Evolutionary conservation across 2,797 vertebrate genomes (phyloP).

Genomic region (Gadopsis bispinosus): DNA sequence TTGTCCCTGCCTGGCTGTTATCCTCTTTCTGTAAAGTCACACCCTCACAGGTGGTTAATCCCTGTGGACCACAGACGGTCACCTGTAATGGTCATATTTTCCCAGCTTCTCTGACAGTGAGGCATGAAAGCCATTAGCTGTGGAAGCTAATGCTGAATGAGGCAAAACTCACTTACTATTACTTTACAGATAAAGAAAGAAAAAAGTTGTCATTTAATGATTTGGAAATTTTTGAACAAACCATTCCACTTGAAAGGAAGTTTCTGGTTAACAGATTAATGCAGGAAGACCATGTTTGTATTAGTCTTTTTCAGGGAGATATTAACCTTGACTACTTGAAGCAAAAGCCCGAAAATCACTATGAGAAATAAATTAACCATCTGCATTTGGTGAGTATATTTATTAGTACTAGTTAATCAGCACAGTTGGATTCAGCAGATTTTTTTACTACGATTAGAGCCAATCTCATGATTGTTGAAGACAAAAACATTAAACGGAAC

Average conservation of each 20-base stretch:
- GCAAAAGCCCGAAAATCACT: neutral
- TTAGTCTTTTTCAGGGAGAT: neutral
- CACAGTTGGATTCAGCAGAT: neutral
- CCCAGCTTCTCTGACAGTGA: constrained; percentile 64
- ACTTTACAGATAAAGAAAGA: neutral
- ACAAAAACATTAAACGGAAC: constrained; percentile 11
- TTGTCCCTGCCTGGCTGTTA: constrained; percentile 59
- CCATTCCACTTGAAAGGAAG: neutral
- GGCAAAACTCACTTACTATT: constrained; percentile 31
- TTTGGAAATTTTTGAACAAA: neutral
- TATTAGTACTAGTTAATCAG: constrained; percentile 4
- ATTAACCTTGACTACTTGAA: constrained; percentile 7
- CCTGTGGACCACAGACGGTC: constrained; percentile 57
- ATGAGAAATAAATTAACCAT: neutral
- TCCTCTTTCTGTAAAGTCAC: constrained; percentile 60
- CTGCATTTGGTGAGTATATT: constrained; percentile 10
- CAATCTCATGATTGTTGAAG: neutral
- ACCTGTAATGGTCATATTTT: constrained; percentile 64
- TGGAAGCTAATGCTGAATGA: constrained; percentile 44
- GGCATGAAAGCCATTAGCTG: constrained; percentile 68
- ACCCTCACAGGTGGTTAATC: constrained; percentile 72
- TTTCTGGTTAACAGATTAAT: neutral
- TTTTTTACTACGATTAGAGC: neutral
- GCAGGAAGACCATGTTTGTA: neutral
- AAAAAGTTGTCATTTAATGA: neutral